Conservation (phyloP, 2,113 vertebrate genomes). For the Apeltes quadracus region DNA sequence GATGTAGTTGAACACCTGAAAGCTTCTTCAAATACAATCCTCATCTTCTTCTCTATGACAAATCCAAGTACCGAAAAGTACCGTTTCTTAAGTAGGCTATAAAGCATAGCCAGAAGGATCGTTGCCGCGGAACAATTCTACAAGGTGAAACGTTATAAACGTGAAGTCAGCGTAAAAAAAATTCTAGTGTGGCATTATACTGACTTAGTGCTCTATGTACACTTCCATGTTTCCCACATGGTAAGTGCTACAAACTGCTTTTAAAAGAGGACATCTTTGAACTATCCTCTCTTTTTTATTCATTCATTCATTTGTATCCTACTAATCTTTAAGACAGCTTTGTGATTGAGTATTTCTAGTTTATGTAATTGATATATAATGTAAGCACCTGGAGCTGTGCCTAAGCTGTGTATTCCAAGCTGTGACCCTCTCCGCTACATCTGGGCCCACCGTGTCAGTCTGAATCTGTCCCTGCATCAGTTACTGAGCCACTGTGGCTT, state of each 20-base stretch:
- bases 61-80: conserved; percentile 2
- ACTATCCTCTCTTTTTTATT: neutral
- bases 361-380: conserved; percentile 10
- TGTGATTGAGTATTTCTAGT: conserved; percentile 8
- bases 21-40: neutral
- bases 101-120: neutral
- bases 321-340: neutral
- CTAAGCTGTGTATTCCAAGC: no score
- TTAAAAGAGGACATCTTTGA: neutral
- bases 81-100: neutral
- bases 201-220: neutral
- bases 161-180: no score
- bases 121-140: no score
- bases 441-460: conserved; percentile 62
- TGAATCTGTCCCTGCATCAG: conserved; percentile 66
- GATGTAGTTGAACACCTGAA: conserved; percentile 1
- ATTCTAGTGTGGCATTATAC: neutral
- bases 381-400: conserved; percentile 44
- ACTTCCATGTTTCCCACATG: neutral
- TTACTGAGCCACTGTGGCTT: conserved; percentile 61
- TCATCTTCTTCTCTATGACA: neutral
- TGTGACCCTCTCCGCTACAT: no score
- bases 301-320: neutral
- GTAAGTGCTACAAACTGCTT: neutral
- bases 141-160: no score